Evolutionary conservation across 2,113 vertebrate genomes (phyloP).

Genomic region (Catharus fuscescens): DNA sequence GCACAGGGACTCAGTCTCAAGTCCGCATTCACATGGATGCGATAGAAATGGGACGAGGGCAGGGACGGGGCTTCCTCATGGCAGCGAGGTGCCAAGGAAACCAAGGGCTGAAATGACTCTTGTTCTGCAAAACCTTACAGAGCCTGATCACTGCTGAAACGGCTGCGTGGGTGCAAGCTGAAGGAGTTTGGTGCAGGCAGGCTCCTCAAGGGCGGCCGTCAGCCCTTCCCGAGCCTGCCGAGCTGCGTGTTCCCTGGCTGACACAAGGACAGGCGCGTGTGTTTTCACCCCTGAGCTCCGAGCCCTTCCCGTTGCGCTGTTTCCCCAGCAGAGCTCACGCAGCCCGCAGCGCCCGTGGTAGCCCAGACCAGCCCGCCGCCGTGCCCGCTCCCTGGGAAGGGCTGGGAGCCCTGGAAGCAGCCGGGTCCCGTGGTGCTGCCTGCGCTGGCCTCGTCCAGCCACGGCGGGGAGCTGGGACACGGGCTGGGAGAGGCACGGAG

Average conservation of each 20-base stretch:
- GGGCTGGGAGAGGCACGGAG: rapidly evolving
- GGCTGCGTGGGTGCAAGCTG: too few relatives aligned
- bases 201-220: rapidly evolving
- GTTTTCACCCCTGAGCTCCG: rapidly evolving
- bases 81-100: background rate
- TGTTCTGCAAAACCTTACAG: background rate
- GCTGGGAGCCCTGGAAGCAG: rapidly evolving
- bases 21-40: background rate
- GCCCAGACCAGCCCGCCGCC: rapidly evolving
- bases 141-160: background rate
- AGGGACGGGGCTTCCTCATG: rapidly evolving
- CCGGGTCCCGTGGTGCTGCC: too few relatives aligned
- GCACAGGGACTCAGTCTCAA: background rate
- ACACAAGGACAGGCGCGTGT: background rate
- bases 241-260: background rate
- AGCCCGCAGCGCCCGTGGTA: rapidly evolving
- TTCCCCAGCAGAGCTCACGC: background rate
- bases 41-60: background rate
- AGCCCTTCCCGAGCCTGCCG: background rate
- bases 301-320: rapidly evolving
- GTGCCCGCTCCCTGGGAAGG: rapidly evolving
- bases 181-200: background rate
- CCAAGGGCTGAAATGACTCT: rapidly evolving
- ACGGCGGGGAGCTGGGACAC: background rate
- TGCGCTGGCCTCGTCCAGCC: background rate